Conservation (phyloP, 2,888 invertebrate species). For the Tetheella fluctuosa region DNA sequence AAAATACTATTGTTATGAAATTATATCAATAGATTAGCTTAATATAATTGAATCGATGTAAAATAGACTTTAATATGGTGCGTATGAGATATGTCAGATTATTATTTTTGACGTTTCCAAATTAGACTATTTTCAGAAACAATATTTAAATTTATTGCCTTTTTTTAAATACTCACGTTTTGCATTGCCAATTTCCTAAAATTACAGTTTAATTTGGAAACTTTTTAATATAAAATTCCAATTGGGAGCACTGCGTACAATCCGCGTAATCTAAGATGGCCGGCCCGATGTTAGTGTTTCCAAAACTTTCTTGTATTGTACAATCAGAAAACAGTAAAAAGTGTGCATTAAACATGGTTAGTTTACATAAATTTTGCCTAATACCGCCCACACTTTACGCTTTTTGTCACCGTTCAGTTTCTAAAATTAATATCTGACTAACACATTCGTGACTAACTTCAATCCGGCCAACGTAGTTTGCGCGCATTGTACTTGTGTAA, state of each 20-base stretch:
- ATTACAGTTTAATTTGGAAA: not conserved
- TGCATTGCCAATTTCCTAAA: not conserved
- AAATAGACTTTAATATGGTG: not conserved
- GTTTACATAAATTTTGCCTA: too few species aligned
- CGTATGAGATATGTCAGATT: conserved; percentile 1
- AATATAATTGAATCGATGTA: not conserved
- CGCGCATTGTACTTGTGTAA: not conserved
- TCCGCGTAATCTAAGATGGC: too few species aligned
- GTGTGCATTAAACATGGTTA: too few species aligned
- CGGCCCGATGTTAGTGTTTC: too few species aligned
- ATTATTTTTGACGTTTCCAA: not conserved
- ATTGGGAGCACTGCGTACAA: too few species aligned
- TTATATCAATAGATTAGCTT: conserved; percentile 7
- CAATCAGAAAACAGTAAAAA: too few species aligned
- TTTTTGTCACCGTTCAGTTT: too few species aligned
- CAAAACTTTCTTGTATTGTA: too few species aligned
- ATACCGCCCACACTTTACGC: too few species aligned
- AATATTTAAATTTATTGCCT: not conserved
- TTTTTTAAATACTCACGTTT: not conserved
- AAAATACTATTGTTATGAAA: not conserved
- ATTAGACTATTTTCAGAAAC: not conserved
- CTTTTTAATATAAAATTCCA: not conserved
- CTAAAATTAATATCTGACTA: too few species aligned
- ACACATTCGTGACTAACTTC: too few species aligned
- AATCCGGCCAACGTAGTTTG: too few species aligned